Percentiles rank a stretch among this genome's conserved stretches.
Conservation (phyloP, 2,888 invertebrate species). For the Melinopterus prodromus region DNA sequence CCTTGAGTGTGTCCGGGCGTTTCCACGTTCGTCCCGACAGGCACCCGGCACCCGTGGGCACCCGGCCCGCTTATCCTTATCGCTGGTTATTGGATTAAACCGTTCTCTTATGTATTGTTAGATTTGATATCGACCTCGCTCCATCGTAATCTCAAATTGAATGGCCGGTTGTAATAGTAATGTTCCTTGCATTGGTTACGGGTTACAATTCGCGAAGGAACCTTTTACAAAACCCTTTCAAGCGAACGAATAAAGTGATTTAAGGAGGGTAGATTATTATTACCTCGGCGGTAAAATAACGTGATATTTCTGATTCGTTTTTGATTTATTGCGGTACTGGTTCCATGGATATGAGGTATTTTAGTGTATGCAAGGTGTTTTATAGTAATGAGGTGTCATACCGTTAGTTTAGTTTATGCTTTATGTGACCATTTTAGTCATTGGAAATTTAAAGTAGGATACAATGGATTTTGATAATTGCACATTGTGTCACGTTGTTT, state of each 20-base stretch:
- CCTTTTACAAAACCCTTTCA: background rate
- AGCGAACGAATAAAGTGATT: background rate
- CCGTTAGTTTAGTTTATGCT: too few relatives aligned
- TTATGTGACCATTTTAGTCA: too few relatives aligned
- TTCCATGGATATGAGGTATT: too few relatives aligned
- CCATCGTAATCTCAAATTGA: background rate
- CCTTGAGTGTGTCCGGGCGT: background rate
- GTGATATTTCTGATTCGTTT: too few relatives aligned
- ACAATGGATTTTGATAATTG: too few relatives aligned
- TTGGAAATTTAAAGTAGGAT: too few relatives aligned
- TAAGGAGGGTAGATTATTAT: background rate
- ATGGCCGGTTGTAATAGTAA: background rate
- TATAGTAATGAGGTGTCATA: too few relatives aligned
- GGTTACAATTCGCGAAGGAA: background rate
- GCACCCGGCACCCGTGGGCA: background rate
- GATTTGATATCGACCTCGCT: background rate
- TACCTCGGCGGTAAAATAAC: too few relatives aligned
- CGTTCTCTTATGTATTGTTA: background rate
- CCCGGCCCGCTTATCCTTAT: background rate
- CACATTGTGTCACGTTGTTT: too few relatives aligned
- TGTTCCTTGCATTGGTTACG: background rate
- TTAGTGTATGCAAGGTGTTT: too few relatives aligned
- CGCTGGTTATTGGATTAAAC: background rate
- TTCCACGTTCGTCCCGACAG: background rate
- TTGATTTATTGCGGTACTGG: too few relatives aligned